phyloP scores from a whole-genome alignment of 2,888 invertebrate species.

The Volucella inflata region DNA sequence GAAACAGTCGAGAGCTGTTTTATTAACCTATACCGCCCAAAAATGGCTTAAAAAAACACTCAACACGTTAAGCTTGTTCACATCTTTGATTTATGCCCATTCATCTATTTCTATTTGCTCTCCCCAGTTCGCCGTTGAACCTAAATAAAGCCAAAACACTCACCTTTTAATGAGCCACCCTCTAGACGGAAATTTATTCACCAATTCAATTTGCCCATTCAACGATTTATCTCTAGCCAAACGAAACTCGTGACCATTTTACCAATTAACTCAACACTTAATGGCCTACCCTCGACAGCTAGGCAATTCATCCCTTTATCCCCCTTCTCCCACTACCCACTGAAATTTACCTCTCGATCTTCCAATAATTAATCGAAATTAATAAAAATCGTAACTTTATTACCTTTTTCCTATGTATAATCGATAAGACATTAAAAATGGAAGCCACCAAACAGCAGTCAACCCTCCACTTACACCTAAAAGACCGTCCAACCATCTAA shows the following conservation, averaged over 20 bases:
- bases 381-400: conserved; percentile 56
- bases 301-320: not conserved
- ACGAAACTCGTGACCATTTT: conserved; percentile 54
- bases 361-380: conserved; percentile 58
- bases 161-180: conserved; percentile 5
- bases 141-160: not conserved
- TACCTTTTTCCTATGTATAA: conserved; percentile 19
- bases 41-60: no score
- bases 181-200: conserved; percentile 35
- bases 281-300: not conserved
- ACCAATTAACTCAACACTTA: conserved; percentile 34
- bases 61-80: no score
- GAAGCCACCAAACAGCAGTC: not conserved
- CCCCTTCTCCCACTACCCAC: not conserved
- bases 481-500: not conserved
- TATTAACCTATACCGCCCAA: no score
- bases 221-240: conserved; percentile 43
- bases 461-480: not conserved
- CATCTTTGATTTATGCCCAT: no score
- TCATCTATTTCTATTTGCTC: no score
- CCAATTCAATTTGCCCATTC: conserved; percentile 51
- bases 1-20: no score
- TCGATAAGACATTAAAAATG: conserved; percentile 21
- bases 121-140: no score
- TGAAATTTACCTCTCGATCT: not conserved